Evolutionary conservation across 2,888 invertebrate genomes (phyloP).

Genomic region (Microctonus brassicae): DNA sequence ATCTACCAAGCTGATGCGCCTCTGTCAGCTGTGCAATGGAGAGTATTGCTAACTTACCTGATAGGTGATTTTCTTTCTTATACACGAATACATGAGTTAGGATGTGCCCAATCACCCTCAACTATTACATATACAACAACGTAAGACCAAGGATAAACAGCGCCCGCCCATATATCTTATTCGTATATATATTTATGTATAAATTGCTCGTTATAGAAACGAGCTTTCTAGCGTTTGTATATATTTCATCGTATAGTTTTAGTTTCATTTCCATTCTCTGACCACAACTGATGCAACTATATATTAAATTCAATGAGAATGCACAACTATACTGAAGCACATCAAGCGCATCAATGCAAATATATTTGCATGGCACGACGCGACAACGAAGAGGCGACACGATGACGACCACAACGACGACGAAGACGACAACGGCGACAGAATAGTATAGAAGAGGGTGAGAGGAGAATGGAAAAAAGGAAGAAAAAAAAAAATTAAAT

Average conservation of each 20-base stretch:
- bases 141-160: background rate
- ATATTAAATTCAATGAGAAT: background rate
- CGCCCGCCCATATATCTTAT: background rate
- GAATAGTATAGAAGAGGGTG: background rate
- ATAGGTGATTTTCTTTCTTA: background rate
- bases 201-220: constrained; percentile 7
- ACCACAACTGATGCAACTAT: too few relatives aligned
- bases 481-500: too few relatives aligned
- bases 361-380: constrained; percentile 45
- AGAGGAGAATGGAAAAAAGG: background rate
- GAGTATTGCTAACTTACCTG: background rate
- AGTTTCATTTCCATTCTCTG: constrained; percentile 16
- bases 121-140: background rate
- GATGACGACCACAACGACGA: constrained; percentile 7
- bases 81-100: constrained; percentile 1
- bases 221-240: background rate
- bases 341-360: constrained; percentile 41
- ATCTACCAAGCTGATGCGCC: background rate
- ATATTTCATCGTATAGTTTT: background rate
- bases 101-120: background rate
- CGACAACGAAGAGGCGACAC: constrained; percentile 45
- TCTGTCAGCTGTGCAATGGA: constrained; percentile 34
- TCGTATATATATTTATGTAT: background rate
- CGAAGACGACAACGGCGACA: constrained; percentile 2
- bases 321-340: constrained; percentile 26